Evolutionary conservation across 2,888 invertebrate genomes (phyloP), one percentile per base, ranked within the genome.

Genomic region (Acanthopleura granulata): DNA sequence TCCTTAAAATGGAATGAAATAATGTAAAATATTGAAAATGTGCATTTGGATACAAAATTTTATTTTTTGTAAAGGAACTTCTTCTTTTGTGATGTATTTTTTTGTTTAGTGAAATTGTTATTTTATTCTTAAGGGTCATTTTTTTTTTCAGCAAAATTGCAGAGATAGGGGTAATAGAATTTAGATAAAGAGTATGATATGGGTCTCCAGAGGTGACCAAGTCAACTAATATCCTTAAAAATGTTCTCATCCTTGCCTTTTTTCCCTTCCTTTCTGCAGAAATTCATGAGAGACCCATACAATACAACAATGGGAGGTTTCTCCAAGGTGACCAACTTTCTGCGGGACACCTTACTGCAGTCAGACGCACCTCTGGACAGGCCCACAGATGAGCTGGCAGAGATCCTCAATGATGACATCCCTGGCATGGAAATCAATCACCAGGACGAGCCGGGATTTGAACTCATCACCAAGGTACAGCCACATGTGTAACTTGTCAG

Each of bases 231-330:
- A 12, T 18, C 29, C 25, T 16, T 66, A 6, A 18, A 66, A 66
- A 27, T 18, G 18, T 18, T 22, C 22, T 57, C 22, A 18, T 12
- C 40, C 12, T 57, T 57, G n/a, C 12, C 6, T 1, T 1, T n/a
- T 40, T 40, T 40, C 61, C 57, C n/a, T 72, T 49, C 70, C 62
- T 69, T 76, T 69, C 83, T 87, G 72, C 85, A 92, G 92, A 90
- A 92, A 82, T 91, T 92, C 79, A 87, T 91, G 79, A 92, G 93
- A 77, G 92, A 95, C 86, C 96, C 97, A 0, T 95, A 95, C 87
- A 95, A 95, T 86, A 94, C 95, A 0, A 95, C 96, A 0, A 90
- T 96, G 92, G 95, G 95, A 85, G 95, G 96, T 0, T 96, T 97
- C 90, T 94, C 96, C 30, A 96, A 96, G 91, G 93, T 97, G 30